Evolutionary conservation across 2,113 vertebrate species (phyloP).

Genomic region (Brachirus orientalis): DNA sequence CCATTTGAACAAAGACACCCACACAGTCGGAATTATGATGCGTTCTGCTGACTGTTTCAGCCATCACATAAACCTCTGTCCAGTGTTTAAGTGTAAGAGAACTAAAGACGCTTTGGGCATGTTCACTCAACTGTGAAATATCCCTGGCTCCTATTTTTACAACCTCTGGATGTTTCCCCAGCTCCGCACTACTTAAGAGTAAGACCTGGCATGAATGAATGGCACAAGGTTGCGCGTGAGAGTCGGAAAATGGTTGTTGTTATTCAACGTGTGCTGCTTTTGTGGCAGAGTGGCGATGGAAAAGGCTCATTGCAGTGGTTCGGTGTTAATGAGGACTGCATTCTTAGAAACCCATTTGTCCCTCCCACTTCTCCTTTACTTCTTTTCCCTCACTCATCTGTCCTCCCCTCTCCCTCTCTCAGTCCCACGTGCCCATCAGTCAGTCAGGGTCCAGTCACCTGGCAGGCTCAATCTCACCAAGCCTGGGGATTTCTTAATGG

Average conservation of each 20-base stretch:
- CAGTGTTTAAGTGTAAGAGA: slow-evolving; percentile 52
- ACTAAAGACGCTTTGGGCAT: slow-evolving; percentile 62
- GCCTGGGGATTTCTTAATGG: slow-evolving; percentile 81
- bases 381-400: slow-evolving; percentile 19
- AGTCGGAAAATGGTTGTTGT: slow-evolving; percentile 21
- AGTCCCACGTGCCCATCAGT: slow-evolving; percentile 69
- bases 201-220: slow-evolving; percentile 67
- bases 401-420: slow-evolving; percentile 21
- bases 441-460: slow-evolving; percentile 65
- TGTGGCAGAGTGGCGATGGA: slow-evolving; percentile 16
- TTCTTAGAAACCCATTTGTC: slow-evolving; percentile 20
- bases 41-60: slow-evolving; percentile 63
- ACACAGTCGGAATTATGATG: slow-evolving; percentile 52
- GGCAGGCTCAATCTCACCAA: slow-evolving; percentile 77
- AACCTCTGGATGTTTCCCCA: slow-evolving; percentile 69
- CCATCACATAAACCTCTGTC: slow-evolving; percentile 62
- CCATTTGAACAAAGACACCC: slow-evolving; percentile 37
- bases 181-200: slow-evolving; percentile 57
- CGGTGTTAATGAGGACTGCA: slow-evolving; percentile 7
- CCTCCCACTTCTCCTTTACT: neutral
- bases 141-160: slow-evolving; percentile 77
- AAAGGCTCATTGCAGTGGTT: slow-evolving; percentile 30
- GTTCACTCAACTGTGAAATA: slow-evolving; percentile 77
- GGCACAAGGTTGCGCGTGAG: slow-evolving; percentile 26
- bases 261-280: slow-evolving; percentile 30